Percentiles rank a stretch among this genome's conserved stretches.
Evolutionary conservation across 2,113 vertebrate species (phyloP).

Genomic region (Pao palembangensis): DNA sequence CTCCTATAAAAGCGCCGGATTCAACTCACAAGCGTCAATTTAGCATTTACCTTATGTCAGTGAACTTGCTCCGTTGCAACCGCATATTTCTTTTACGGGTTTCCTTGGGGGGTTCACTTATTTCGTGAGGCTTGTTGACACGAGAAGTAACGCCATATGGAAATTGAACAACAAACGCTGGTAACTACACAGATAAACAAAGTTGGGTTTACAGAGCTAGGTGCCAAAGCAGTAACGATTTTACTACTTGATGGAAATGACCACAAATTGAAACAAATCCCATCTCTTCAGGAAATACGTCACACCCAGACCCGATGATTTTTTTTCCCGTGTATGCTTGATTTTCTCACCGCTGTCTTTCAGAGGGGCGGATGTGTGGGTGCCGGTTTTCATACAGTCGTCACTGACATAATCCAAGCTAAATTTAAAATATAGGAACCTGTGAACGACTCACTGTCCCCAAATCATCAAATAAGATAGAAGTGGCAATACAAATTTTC

Average conservation of each 20-base stretch:
- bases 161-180: not conserved
- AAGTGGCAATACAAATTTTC: too few species aligned
- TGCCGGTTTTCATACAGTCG: not conserved
- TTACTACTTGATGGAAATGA: slow-evolving; percentile 51
- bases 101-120: slow-evolving; percentile 1
- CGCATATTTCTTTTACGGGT: not conserved
- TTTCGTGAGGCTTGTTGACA: not conserved
- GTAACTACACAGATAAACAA: not conserved
- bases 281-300: slow-evolving; percentile 76
- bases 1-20: slow-evolving; percentile 16
- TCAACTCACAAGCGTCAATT: slow-evolving; percentile 41
- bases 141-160: not conserved
- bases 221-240: slow-evolving; percentile 16
- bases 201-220: not conserved
- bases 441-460: too few species aligned
- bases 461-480: too few species aligned
- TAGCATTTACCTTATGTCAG: slow-evolving; percentile 15
- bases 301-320: slow-evolving; percentile 43
- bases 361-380: slow-evolving; percentile 24
- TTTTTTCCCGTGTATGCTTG: slow-evolving; percentile 22
- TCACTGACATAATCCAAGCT: rapidly evolving
- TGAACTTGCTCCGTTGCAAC: slow-evolving; percentile 35
- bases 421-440: too few species aligned
- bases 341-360: not conserved
- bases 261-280: slow-evolving; percentile 66